A percentile compares a stretch with the other conserved stretches of the same genome.
These are phyloP conservation scores for Phaethon lepturus DNA, from an alignment of 2,113 vertebrate species.

Conservation along the genomic window DNA sequence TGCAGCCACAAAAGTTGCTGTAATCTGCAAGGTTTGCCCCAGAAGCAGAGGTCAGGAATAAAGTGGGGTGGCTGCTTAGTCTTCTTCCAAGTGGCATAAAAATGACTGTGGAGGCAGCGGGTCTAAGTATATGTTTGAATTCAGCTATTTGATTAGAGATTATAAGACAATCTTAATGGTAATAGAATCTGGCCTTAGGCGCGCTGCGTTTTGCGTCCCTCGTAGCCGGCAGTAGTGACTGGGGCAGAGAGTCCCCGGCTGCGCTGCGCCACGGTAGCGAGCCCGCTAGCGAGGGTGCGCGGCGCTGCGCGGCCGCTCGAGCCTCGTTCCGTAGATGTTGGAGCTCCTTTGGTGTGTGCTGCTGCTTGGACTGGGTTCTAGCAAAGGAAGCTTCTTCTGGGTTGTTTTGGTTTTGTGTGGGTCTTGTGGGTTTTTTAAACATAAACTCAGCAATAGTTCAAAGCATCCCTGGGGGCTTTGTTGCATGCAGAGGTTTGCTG, in stretches of 20 bases:
- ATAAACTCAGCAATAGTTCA: neutral
- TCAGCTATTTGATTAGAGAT: neutral
- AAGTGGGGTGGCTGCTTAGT: neutral
- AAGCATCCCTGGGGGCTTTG: neutral
- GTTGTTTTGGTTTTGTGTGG: neutral
- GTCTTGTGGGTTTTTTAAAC: neutral
- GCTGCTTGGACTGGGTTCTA: neutral
- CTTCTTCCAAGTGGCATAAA: neutral
- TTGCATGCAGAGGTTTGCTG: neutral
- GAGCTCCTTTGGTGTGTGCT: neutral
- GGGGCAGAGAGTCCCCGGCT: neutral
- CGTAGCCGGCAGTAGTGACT: neutral
- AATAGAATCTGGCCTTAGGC: neutral
- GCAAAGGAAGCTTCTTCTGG: neutral
- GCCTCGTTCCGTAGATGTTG: neutral
- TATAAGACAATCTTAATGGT: neutral
- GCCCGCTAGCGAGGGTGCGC: rapidly evolving
- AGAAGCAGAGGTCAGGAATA: neutral
- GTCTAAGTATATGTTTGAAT: neutral
- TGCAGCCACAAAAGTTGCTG: neutral
- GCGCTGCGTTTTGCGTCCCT: neutral
- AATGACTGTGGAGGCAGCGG: neutral
- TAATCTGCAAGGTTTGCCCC: neutral
- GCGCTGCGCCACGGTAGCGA: too few species aligned
- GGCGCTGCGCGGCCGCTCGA: rapidly evolving